Evolutionary conservation across 2,888 invertebrate species (phyloP).

Genomic region (Drosophila austrosaltans): DNA sequence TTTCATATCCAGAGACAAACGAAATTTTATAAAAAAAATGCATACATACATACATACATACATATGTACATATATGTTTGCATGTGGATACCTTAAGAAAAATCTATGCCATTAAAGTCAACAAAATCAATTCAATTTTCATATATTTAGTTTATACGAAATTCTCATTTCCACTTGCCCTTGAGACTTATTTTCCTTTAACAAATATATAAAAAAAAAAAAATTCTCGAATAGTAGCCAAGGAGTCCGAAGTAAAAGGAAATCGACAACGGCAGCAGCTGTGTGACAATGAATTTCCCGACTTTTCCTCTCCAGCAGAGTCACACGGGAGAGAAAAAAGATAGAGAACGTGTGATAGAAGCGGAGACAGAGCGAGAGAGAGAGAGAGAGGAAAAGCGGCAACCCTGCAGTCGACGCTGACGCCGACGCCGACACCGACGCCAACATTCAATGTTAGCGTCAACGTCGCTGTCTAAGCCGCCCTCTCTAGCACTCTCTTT

Average conservation of each 20-base stretch:
- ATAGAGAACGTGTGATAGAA: conserved; percentile 13
- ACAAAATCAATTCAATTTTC: conserved; percentile 17
- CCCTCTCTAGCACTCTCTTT: conserved; percentile 35
- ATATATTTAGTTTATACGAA: conserved; percentile 8
- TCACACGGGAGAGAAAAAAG: conserved; percentile 13
- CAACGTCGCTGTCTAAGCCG: conserved; percentile 1
- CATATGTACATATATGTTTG: conserved; percentile 6
- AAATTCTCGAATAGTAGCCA: neutral
- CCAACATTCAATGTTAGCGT: conserved; percentile 49
- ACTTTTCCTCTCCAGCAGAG: conserved; percentile 38
- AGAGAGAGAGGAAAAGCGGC: neutral
- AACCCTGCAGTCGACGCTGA: conserved; percentile 5
- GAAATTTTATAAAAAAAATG: too few relatives aligned
- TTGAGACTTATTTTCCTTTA: neutral
- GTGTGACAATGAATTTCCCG: conserved; percentile 43
- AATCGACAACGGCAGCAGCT: conserved; percentile 30
- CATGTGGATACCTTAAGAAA: neutral
- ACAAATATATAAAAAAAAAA: neutral
- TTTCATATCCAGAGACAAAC: too few relatives aligned
- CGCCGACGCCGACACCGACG: conserved; percentile 22
- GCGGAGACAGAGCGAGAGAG: neutral
- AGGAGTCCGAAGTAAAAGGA: neutral
- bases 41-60: neutral
- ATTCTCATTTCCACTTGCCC: conserved; percentile 5
- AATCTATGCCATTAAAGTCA: conserved; percentile 7